A percentile compares a stretch with the other conserved stretches of the same genome.
Conservation (phyloP, 30 jellyfish, hydroid and myxozoan species). For the Aurelia sp. region DNA sequence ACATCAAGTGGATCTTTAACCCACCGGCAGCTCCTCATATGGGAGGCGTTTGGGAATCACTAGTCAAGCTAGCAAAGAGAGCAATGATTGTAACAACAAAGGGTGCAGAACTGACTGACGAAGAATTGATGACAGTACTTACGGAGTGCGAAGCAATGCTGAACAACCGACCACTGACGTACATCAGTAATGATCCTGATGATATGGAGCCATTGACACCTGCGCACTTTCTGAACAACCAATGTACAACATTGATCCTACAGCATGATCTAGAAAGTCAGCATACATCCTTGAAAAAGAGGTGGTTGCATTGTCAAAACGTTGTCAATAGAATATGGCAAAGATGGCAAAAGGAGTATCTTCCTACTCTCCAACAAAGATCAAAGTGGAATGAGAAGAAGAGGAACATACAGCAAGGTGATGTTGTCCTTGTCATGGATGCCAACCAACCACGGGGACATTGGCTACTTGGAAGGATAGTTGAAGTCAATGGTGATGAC, state of each 20-base stretch:
- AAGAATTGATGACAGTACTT: slow-evolving; percentile 37
- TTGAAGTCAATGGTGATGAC: slow-evolving; percentile 26
- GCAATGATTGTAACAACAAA: slow-evolving; percentile 17
- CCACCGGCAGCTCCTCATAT: slow-evolving; percentile 48
- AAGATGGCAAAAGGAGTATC: too few relatives aligned
- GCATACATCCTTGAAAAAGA: background rate
- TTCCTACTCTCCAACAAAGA: slow-evolving; percentile 23
- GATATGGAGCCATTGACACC: slow-evolving; percentile 44
- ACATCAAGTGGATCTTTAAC: slow-evolving; percentile 44
- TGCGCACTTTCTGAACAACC: slow-evolving; percentile 8
- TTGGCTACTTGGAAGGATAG: slow-evolving; percentile 38
- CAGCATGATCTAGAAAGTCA: slow-evolving; percentile 27
- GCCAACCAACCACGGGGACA: slow-evolving; percentile 41
- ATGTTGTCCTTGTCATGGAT: slow-evolving; percentile 31
- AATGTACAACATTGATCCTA: slow-evolving; percentile 17
- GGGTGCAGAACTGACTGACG: slow-evolving; percentile 34
- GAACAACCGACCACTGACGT: slow-evolving; percentile 40
- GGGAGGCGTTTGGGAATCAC: slow-evolving; percentile 56
- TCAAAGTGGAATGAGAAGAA: slow-evolving; percentile 26
- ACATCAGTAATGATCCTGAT: slow-evolving; percentile 28
- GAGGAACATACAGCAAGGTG: slow-evolving; percentile 30
- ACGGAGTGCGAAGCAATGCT: slow-evolving; percentile 30
- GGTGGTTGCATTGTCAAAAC: background rate
- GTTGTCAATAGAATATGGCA: slow-evolving; percentile 8
- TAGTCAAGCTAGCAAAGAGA: slow-evolving; percentile 34